phyloP scores from a whole-genome alignment of 2,888 invertebrate genomes.

The Acleris literana region DNA sequence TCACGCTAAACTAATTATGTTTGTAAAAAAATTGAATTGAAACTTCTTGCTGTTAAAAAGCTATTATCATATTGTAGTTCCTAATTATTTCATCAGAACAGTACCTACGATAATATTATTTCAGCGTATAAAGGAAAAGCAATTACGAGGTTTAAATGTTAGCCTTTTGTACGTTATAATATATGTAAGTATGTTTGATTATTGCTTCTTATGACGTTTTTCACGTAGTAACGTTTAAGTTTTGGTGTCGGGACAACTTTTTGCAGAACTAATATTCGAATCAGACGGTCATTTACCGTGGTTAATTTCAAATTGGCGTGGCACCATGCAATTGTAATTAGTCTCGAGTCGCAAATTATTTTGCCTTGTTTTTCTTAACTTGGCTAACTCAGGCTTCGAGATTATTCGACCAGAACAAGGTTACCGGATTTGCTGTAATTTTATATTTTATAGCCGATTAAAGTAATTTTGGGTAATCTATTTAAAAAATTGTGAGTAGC shows the following conservation, averaged over 20 bases:
- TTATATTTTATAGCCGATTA: background rate
- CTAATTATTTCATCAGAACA: no score
- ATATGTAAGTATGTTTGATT: no score
- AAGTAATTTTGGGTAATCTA: no score
- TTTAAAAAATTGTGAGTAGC: no score
- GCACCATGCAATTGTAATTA: slow-evolving; percentile 28
- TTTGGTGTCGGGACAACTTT: background rate
- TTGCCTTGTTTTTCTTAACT: slow-evolving; percentile 22
- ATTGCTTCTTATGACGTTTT: background rate
- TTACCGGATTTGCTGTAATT: slow-evolving; percentile 22
- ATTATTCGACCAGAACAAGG: slow-evolving; percentile 32
- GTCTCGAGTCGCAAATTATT: slow-evolving; percentile 32
- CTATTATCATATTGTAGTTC: no score
- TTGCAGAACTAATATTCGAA: background rate
- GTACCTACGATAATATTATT: no score
- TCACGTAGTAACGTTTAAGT: background rate
- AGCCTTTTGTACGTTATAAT: background rate
- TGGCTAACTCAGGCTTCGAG: slow-evolving; percentile 15
- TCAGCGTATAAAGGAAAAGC: no score
- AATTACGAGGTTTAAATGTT: no score
- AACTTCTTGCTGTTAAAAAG: no score
- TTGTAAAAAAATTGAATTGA: no score
- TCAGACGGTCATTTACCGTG: slow-evolving; percentile 8
- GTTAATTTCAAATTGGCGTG: slow-evolving; percentile 32
- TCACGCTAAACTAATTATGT: no score